Base-by-base conservation (phyloP, 2,113 vertebrate genomes). In the Parus major region DNA sequence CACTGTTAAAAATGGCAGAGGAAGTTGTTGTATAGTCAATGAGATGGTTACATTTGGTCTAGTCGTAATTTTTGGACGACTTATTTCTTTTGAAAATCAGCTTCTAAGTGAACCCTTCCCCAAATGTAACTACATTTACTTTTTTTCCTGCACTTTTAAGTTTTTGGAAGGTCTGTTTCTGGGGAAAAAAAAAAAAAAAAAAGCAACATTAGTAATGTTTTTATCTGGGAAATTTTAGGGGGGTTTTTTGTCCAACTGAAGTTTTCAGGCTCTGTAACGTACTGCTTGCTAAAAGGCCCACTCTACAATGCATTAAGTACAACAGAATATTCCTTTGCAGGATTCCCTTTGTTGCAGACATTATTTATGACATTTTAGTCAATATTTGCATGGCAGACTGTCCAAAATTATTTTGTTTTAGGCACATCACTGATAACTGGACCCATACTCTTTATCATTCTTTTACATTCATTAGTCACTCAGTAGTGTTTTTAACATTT, bases 401-500 rank as follows among this genome's bases (percentile, higher is more conserved):
- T 80, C 91, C 87, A 88, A 96, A 96, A 95, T 96, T 92, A 90
- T 92, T 94, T 95, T 94, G 93, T 86, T 97, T 96, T 86, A 89
- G 89, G 76, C 95, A 95, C 69, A 84, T 97, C 94, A 93, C 49
- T 93, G 94, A 96, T 84, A 91, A 91, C 77, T 78, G 94, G 94
- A 96, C 86, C 79, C 81, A 83, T 57, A 65, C 90, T 96, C 95
- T 96, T 97, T 96, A 97, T 96, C 89, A 87, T 89, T 97, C 71
- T 96, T 96, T 90, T 93, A 88, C 73, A 93, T 91, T 97, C 88
- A 93, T 93, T 96, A 83, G 47, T 97, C 95, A 96, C 91, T 97
- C 94, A 95, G 90, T 95, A 92, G 93, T 96, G 92, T 97, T 96
- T 96, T 97, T 97, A 96, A 96, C 95, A 97, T 96, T 97, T 97